These are phyloP conservation scores for Drosophila seguyi DNA, from an alignment of 1,140 invertebrate genomes.

Conservation along the genomic window DNA sequence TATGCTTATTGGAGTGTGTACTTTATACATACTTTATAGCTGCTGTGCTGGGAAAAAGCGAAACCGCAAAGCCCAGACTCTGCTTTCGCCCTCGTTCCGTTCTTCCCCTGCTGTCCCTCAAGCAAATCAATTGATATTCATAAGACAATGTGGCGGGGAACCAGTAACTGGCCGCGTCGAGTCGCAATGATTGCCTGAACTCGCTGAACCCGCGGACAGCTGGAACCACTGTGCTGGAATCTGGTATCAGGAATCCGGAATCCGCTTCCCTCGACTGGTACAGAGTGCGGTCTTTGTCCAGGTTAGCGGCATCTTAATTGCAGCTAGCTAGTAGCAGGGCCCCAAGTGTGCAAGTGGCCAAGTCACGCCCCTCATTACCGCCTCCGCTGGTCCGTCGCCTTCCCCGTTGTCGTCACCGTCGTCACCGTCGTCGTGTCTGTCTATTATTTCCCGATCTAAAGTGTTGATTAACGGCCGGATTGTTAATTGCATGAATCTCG, in stretches of 20 bases:
- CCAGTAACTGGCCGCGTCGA: constrained; percentile 7
- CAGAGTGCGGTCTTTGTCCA: constrained; percentile 58
- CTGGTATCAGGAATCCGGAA: constrained; percentile 19
- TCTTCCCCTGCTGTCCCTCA: background rate
- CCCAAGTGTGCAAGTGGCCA: constrained; percentile 37
- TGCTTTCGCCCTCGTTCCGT: constrained; percentile 13
- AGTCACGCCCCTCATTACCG: constrained; percentile 40
- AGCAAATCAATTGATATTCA: constrained; percentile 53
- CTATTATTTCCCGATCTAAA: constrained; percentile 54
- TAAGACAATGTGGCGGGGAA: constrained; percentile 18
- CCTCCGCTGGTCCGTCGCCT: constrained; percentile 5
- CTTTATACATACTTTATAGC: background rate
- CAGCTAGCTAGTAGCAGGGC: constrained; percentile 7
- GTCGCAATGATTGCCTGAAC: constrained; percentile 29
- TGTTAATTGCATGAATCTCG: constrained; percentile 62
- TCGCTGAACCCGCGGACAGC: constrained; percentile 24
- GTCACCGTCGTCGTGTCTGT: background rate
- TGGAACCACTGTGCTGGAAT: constrained; percentile 34
- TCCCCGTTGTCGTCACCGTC: background rate
- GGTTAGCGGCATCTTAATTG: constrained; percentile 55
- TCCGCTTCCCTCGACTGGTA: constrained; percentile 5
- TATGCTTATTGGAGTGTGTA: constrained; percentile 2
- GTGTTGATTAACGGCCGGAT: constrained; percentile 51
- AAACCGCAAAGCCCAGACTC: constrained; percentile 10
- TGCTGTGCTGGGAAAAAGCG: constrained; percentile 16